Evolutionary conservation across 2,888 invertebrate species (phyloP), one percentile per base, ranked within the genome.

Genomic region (Drosophila merina): DNA sequence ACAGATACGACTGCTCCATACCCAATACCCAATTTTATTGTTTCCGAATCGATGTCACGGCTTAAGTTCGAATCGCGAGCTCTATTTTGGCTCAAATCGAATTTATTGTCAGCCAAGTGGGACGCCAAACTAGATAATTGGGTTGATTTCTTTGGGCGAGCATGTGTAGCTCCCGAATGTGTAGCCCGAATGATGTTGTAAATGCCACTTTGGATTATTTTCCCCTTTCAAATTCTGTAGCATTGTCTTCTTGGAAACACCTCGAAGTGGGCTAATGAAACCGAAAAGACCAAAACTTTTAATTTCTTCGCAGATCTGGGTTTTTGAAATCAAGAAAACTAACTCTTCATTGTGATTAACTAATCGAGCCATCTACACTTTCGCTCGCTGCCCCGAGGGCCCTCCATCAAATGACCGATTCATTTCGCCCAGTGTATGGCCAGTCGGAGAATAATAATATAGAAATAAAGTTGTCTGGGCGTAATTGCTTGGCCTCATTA

Each of bases 401-500:
- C 30, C 54, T 51, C 63, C 48, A 72, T 42, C 55, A 74, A 86
- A 86, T 82, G 73, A 57, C 86, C 57, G 71, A 83, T 87, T 77
- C 75, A 87, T 79, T 81, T 81, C 64, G 77, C 48, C 12, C 79
- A 79, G 81, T 81, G 81, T 60, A 68, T 50, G n/a, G 55, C 49
- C 54, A 55, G 62, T 58, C 56, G 71, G 66, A 64, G 51, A 56
- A 48, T 10, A 51, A 30, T 44, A 44, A 25, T 30, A 38, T 40
- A 72, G 44, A 57, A 72, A 79, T 75, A 57, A 79, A 76, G 77
- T 76, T 79, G 87, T 74, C 75, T 69, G 74, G 86, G 87, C 88
- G 86, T 82, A 87, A 82, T 87, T 86, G 83, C 80, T 87, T 72
- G 88, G 77, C 81, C 81, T 68, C 81, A 72, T 82, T 81, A 62